Base-by-base conservation (phyloP, 35 echinoderm and acorn worm genomes). In the Holothuria glaberrima region DNA sequence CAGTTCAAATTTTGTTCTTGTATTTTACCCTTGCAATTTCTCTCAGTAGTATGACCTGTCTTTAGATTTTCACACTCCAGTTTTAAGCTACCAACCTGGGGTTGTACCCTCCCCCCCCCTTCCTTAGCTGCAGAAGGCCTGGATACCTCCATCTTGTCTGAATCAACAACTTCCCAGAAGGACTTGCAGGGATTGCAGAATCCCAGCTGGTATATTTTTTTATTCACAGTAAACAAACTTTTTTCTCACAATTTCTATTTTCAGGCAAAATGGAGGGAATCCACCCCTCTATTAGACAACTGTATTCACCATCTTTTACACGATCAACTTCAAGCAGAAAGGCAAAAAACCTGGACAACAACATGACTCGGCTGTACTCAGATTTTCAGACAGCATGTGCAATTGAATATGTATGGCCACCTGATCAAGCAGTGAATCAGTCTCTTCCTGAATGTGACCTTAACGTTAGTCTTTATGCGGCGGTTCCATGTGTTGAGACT, bases 211-310 rank as follows among this genome's bases (percentile, higher is more conserved):
- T 65, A 65, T 65, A 16, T n/a, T 6, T 65, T 65, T 46, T 65
- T 28, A 16, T 65, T 65, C 61, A 65, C 17, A 65, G 17, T 65
- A 65, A 65, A 65, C 61, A 65, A 65, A 65, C 61, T 65, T 16
- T 16, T 65, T 65, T 65, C 17, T 65, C 61, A 65, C 61, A 65
- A 33, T 75, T 75, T 41, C n/a, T 75, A 75, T 21, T 75, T 75
- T 41, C 38, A 80, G 75, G n/a, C 75, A 80, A 45, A 56, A 6
- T 16, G 12, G 35, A 80, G 38, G 35, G 38, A 56, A 80, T 80
- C 75, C 44, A 80, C 48, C 75, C 75, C 10, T 21, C 26, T 45
- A 24, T 56, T 21, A 38, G 75, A 10, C 75, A 56, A 28, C 48
- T 80, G 75, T 80, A 48, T 80, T 80, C 75, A 80, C 75, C 75